These are phyloP conservation scores for Hydrozoanthus tunicans DNA, from an alignment of 64 coral and sea anemone genomes.

Conservation along the genomic window DNA sequence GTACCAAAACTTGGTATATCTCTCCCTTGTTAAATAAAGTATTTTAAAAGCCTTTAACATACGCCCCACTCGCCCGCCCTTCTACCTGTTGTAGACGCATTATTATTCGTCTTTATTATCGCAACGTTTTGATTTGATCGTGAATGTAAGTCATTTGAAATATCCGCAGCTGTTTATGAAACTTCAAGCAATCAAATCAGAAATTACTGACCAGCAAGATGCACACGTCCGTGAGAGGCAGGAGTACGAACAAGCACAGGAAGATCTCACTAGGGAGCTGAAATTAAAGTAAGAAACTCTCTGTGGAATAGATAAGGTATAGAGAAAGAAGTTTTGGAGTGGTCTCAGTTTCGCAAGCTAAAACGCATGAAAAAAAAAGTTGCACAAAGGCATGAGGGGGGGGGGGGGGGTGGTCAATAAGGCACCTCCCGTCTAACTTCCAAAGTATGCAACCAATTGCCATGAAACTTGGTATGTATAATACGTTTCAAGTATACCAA, in stretches of 20 bases:
- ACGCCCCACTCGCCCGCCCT: background rate
- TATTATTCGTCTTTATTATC: background rate
- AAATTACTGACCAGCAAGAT: conserved; percentile 92
- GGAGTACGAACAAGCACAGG: conserved; percentile 87
- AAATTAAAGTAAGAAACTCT: conserved; percentile 83
- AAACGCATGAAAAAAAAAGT: too few relatives aligned
- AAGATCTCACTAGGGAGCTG: conserved; percentile 84
- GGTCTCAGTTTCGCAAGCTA: too few relatives aligned
- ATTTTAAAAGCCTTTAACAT: background rate
- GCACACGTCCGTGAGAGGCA: conserved; percentile 87
- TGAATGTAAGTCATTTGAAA: background rate
- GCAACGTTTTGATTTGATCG: background rate
- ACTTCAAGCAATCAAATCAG: conserved; percentile 88
- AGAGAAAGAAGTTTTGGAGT: too few relatives aligned
- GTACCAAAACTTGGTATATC: too few relatives aligned
- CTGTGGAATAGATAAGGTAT: too few relatives aligned
- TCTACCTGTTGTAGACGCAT: background rate
- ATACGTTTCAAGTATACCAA: too few relatives aligned
- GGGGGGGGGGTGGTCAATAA: too few relatives aligned
- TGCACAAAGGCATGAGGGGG: too few relatives aligned
- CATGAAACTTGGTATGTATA: too few relatives aligned
- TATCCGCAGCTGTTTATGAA: conserved; percentile 80
- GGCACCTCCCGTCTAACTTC: too few relatives aligned
- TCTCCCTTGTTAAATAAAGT: background rate
- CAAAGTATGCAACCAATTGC: too few relatives aligned